Evolutionary conservation across 2,113 vertebrate species (phyloP).

Genomic region (Rhodinocichla rosea): DNA sequence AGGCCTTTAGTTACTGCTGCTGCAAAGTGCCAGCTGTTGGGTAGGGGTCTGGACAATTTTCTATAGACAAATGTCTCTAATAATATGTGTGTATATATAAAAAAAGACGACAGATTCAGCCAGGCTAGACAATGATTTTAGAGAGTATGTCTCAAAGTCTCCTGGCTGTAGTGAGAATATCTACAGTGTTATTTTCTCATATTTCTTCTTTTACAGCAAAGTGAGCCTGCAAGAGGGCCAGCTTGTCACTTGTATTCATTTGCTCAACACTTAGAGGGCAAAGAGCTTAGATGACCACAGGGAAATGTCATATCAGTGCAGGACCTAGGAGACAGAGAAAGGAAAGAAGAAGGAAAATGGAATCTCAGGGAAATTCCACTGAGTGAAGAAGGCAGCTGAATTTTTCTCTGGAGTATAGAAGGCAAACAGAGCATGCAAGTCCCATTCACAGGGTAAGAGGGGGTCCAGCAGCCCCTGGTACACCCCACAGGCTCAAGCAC

Average conservation of each 20-base stretch:
- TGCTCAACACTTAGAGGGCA: neutral
- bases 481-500: fast-evolving
- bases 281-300: neutral
- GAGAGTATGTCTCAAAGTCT: neutral
- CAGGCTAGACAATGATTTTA: neutral
- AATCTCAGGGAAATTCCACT: neutral
- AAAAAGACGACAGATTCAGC: neutral
- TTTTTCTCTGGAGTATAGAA: neutral
- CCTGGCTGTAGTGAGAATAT: neutral
- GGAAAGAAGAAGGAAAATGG: neutral
- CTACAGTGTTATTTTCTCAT: neutral
- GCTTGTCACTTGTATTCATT: neutral
- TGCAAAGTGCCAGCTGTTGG: neutral
- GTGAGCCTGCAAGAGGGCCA: fast-evolving
- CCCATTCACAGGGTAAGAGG: fast-evolving
- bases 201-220: neutral
- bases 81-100: neutral
- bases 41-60: neutral
- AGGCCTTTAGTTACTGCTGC: neutral
- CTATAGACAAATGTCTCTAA: neutral
- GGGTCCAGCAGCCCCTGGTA: fast-evolving
- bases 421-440: neutral
- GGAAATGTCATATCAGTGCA: neutral
- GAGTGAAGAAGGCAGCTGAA: neutral
- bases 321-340: neutral